phyloP scores from a whole-genome alignment of 2,797 vertebrate genomes.

The Lophura swinhoii region DNA sequence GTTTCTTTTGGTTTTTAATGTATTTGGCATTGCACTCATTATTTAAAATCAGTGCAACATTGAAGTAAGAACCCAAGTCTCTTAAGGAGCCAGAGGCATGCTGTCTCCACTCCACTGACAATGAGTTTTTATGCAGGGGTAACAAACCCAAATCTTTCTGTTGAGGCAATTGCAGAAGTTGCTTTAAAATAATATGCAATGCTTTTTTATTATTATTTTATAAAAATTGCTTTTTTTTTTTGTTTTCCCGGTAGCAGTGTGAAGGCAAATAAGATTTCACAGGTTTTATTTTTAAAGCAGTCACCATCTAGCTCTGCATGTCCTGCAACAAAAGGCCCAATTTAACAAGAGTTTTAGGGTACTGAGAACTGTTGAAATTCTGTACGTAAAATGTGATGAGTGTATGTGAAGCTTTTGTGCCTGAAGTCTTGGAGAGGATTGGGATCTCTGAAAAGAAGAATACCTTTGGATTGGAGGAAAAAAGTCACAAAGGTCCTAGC shows the following conservation, averaged over 20 bases:
- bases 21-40: conserved; percentile 43
- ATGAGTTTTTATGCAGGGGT: background rate
- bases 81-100: conserved; percentile 47
- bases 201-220: background rate
- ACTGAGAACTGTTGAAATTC: background rate
- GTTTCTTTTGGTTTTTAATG: conserved; percentile 51
- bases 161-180: background rate
- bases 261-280: background rate
- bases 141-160: background rate
- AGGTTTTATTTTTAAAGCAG: background rate
- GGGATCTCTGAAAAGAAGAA: background rate
- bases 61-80: conserved; percentile 28
- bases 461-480: background rate
- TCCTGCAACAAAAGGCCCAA: background rate
- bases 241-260: background rate
- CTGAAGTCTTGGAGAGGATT: background rate
- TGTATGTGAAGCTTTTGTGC: background rate
- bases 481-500: background rate
- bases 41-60: conserved; percentile 49
- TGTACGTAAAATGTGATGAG: background rate
- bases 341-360: background rate
- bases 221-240: background rate
- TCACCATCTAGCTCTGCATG: background rate
- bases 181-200: background rate
- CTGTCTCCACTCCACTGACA: background rate